Percentiles rank a stretch among this genome's conserved stretches.
Evolutionary conservation across 2,113 vertebrate genomes (phyloP).

Genomic region (Odontophorus gujanensis): DNA sequence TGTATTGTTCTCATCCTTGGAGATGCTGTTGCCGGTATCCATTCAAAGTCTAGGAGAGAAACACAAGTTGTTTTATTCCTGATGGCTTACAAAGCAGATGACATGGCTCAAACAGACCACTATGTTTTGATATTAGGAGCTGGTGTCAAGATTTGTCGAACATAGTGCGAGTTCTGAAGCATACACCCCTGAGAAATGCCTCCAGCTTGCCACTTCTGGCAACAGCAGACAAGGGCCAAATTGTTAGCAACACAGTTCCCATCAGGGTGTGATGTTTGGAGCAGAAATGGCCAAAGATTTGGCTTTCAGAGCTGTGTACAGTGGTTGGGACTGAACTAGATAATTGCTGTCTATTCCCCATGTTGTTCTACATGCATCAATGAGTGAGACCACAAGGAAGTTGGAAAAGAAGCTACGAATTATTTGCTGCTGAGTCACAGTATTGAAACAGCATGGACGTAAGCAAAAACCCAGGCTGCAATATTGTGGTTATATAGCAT

Average conservation of each 20-base stretch:
- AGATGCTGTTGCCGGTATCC: rapidly evolving
- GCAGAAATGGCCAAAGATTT: not conserved
- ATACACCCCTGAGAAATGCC: not conserved
- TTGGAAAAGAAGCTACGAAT: not conserved
- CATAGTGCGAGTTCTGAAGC: not conserved
- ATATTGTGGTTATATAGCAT: not conserved
- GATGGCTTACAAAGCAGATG: not conserved
- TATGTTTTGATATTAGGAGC: not conserved
- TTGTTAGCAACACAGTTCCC: not conserved
- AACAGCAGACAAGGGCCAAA: not conserved
- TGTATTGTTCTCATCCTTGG: not conserved
- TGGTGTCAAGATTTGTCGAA: not conserved
- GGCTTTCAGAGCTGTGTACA: not conserved
- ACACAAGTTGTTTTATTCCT: not conserved
- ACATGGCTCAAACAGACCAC: not conserved
- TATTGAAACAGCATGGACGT: not conserved
- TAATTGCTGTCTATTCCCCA: not conserved
- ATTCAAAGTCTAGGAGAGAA: not conserved
- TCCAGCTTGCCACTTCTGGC: not conserved
- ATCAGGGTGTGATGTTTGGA: not conserved
- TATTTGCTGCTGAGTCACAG: not conserved
- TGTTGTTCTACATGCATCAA: not conserved
- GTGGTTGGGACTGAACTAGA: not conserved
- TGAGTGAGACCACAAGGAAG: not conserved
- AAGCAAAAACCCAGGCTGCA: constrained; percentile 1